Percentiles rank a stretch among this genome's conserved stretches.
Evolutionary conservation across 2,797 vertebrate genomes (phyloP).

Genomic region (Poecilia gillii): DNA sequence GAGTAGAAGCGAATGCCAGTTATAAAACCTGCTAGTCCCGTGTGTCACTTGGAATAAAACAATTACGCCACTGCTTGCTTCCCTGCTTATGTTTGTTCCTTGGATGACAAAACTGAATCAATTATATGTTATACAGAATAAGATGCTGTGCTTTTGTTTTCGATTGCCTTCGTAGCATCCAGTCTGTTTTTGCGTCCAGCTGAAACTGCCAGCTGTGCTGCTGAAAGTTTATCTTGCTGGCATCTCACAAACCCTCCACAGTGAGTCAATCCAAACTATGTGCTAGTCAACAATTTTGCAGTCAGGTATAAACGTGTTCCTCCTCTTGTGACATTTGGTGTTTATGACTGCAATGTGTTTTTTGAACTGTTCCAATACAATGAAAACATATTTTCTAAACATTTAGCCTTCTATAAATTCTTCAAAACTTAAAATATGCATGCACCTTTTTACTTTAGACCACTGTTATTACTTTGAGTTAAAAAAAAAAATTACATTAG

Average conservation of each 20-base stretch:
- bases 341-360: neutral
- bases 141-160: neutral
- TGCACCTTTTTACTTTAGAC: neutral
- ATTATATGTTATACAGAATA: neutral
- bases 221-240: neutral
- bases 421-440: neutral
- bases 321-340: too few species aligned
- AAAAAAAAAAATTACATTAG: neutral
- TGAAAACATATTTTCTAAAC: neutral
- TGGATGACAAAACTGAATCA: neutral
- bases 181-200: neutral
- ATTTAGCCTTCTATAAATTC: neutral
- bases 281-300: too few species aligned
- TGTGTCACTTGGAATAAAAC: neutral
- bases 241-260: neutral
- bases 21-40: neutral
- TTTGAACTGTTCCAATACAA: neutral
- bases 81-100: neutral
- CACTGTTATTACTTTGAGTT: neutral
- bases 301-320: too few species aligned
- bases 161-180: neutral
- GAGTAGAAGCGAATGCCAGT: neutral
- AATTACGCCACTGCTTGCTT: neutral
- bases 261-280: too few species aligned
- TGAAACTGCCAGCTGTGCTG: neutral